A percentile compares a stretch with the other conserved stretches of the same genome.
Conservation (phyloP, 2,888 invertebrate species). For the Pycnomerus fuliginosus region DNA sequence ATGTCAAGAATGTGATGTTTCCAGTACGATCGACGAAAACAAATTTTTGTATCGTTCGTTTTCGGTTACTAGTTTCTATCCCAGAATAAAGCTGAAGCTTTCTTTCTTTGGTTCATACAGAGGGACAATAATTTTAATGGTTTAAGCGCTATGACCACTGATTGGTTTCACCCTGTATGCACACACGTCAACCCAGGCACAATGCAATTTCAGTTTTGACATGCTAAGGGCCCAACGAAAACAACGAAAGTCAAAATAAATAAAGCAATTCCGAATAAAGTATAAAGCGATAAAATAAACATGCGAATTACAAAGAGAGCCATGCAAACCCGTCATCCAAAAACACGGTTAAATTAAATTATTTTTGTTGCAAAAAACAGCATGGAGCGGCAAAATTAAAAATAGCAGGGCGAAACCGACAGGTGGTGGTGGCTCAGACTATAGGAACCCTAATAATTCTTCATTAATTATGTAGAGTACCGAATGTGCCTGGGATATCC, state of each 20-base stretch:
- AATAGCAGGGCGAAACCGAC: background rate
- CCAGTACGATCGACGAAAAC: too few species aligned
- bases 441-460: constrained; percentile 16
- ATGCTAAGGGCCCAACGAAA: background rate
- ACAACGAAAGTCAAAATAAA: background rate
- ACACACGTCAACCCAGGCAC: too few species aligned
- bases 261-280: constrained; percentile 13
- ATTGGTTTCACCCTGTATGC: too few species aligned
- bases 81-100: too few species aligned
- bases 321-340: constrained; percentile 1
- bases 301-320: constrained; percentile 3
- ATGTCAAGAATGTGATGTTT: too few species aligned
- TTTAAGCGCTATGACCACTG: too few species aligned
- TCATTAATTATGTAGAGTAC: constrained; percentile 11
- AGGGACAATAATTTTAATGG: too few species aligned
- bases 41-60: too few species aligned
- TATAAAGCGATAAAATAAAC: constrained; percentile 14
- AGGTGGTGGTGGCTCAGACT: background rate
- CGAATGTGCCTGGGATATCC: constrained; percentile 4
- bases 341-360: constrained; percentile 6
- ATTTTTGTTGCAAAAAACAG: background rate
- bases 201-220: background rate
- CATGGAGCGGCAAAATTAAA: constrained; percentile 1
- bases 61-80: too few species aligned
- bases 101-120: too few species aligned